Percentiles rank a stretch among this genome's conserved stretches.
These are phyloP conservation scores for Drosophila triauraria DNA, from an alignment of 1,140 invertebrate genomes.

Conservation along the genomic window DNA sequence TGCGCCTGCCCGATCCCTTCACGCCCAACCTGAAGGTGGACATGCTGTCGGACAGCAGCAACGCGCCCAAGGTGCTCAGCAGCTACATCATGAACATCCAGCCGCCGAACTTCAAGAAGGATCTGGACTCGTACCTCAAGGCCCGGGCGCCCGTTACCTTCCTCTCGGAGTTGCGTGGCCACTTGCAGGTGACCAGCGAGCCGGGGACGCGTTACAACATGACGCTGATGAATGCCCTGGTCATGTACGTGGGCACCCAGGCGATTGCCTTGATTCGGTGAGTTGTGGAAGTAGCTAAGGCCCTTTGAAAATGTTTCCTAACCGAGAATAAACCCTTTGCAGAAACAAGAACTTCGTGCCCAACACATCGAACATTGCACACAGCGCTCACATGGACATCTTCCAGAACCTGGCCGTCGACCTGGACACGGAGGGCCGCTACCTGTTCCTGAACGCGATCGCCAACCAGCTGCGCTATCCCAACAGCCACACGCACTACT, in stretches of 20 bases:
- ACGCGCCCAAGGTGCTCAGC: constrained; percentile 94
- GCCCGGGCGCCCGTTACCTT: constrained; percentile 98
- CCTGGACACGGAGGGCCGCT: constrained; percentile 98
- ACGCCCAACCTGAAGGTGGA: constrained; percentile 99
- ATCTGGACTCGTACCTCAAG: constrained; percentile 98
- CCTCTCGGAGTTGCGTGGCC: constrained; percentile 94
- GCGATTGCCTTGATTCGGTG: constrained; percentile 93
- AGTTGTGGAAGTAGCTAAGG: background rate
- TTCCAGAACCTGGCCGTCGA: constrained; percentile 99
- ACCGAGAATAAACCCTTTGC: background rate
- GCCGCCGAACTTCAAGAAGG: constrained; percentile 95
- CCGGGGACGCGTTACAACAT: constrained; percentile 97
- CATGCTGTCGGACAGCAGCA: constrained; percentile 93
- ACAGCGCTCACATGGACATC: constrained; percentile 99
- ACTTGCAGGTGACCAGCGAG: constrained; percentile 94
- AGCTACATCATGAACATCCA: constrained; percentile 96
- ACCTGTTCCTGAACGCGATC: constrained; percentile 99
- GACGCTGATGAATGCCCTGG: constrained; percentile 97
- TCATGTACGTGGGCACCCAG: constrained; percentile 98
- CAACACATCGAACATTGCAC: constrained; percentile 97
- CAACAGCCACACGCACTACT: constrained; percentile 99
- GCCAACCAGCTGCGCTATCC: constrained; percentile 99
- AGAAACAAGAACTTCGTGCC: constrained; percentile 94
- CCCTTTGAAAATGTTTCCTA: background rate
- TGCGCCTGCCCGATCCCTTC: constrained; percentile 99